Percentiles rank a stretch among this genome's conserved stretches.
phyloP scores from a whole-genome alignment of 35 echinoderm and acorn worm genomes.

The Ophioderma brevispina region DNA sequence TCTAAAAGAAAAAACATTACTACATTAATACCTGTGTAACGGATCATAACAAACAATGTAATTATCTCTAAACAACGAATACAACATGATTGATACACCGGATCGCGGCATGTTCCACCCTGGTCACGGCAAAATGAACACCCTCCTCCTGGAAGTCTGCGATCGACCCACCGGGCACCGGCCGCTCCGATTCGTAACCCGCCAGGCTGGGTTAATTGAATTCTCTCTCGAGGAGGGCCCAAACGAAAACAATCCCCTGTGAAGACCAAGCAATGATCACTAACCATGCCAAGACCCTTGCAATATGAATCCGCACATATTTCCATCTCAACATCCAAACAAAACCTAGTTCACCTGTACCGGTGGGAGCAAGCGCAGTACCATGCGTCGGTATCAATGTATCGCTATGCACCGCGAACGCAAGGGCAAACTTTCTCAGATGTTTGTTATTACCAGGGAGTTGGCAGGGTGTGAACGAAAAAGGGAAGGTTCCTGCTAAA shows the following conservation, averaged over 20 bases:
- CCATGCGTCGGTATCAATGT: background rate
- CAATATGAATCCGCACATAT: background rate
- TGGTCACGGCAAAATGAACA: background rate
- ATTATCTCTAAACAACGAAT: background rate
- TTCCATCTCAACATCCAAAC: background rate
- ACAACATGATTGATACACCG: background rate
- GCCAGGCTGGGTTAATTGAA: slow-evolving; percentile 27
- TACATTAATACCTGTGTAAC: background rate
- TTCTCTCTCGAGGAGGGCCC: background rate
- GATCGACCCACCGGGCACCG: slow-evolving; percentile 14
- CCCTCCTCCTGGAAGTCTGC: background rate
- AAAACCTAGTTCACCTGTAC: background rate
- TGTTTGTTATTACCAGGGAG: no score
- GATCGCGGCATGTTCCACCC: background rate
- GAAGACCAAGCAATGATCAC: background rate
- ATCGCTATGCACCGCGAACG: no score
- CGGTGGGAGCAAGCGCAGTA: background rate
- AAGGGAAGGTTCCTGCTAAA: no score
- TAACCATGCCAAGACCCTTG: background rate
- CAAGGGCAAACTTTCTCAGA: no score
- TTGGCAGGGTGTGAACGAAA: no score
- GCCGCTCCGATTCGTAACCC: slow-evolving; percentile 17
- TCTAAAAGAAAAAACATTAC: background rate
- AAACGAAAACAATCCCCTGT: background rate
- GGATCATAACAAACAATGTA: background rate